These are phyloP conservation scores for Emmelina monodactyla DNA, from an alignment of 2,888 invertebrate genomes.

Conservation along the genomic window DNA sequence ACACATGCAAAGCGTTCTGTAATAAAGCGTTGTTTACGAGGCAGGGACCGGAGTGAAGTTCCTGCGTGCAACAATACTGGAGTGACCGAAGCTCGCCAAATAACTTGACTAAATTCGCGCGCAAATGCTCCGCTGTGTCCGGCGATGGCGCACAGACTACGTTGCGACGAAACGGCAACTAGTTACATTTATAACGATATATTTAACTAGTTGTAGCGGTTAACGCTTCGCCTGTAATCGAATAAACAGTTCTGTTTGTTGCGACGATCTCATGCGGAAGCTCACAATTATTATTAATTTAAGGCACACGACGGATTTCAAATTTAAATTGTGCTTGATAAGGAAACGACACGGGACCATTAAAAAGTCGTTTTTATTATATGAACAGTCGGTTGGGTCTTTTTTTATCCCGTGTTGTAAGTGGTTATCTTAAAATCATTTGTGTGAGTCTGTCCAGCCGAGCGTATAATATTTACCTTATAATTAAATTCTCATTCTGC, in stretches of 20 bases:
- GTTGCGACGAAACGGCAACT: too few relatives aligned
- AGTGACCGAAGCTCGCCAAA: constrained; percentile 19
- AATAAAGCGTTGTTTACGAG: constrained; percentile 47
- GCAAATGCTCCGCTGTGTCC: constrained; percentile 33
- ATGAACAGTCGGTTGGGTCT: constrained; percentile 18
- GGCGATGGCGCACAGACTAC: constrained; percentile 16
- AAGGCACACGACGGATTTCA: constrained; percentile 10
- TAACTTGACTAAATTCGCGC: constrained; percentile 38
- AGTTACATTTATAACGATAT: too few relatives aligned
- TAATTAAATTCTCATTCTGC: constrained; percentile 10
- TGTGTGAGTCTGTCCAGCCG: constrained; percentile 12
- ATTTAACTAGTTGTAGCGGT: neutral
- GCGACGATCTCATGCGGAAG: constrained; percentile 1
- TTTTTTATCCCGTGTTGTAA: constrained; percentile 21
- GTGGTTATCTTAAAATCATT: constrained; percentile 18
- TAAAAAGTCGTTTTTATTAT: constrained; percentile 24
- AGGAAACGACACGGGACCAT: constrained; percentile 17
- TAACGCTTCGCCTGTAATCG: neutral
- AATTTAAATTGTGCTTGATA: constrained; percentile 15
- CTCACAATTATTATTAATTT: neutral
- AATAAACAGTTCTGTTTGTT: neutral
- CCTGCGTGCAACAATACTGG: constrained; percentile 20
- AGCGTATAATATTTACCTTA: constrained; percentile 10
- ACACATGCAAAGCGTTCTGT: constrained; percentile 23
- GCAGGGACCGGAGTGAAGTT: constrained; percentile 31